phyloP scores from a whole-genome alignment of 2,888 invertebrate species.

The Omphaloscelis lunosa region DNA sequence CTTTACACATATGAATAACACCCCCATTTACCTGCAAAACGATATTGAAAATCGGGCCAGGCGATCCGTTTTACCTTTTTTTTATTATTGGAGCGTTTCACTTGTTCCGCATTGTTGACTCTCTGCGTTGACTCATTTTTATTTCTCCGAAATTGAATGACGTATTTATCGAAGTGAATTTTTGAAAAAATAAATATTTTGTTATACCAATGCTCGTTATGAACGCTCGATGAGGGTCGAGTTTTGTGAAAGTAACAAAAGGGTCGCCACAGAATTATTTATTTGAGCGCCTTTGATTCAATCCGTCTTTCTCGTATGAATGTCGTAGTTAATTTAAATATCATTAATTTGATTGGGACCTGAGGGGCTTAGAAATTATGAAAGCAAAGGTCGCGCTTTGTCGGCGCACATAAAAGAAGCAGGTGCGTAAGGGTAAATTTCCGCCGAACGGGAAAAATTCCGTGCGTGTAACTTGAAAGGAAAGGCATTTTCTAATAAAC shows the following conservation, averaged over 20 bases:
- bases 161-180: slow-evolving; percentile 81
- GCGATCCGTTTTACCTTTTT: slow-evolving; percentile 82
- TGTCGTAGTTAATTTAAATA: slow-evolving; percentile 73
- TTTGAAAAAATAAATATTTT: slow-evolving; percentile 75
- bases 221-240: slow-evolving; percentile 68
- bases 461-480: slow-evolving; percentile 76
- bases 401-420: slow-evolving; percentile 74
- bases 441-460: slow-evolving; percentile 76
- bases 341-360: slow-evolving; percentile 75
- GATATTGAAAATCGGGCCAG: slow-evolving; percentile 84
- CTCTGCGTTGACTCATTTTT: slow-evolving; percentile 82
- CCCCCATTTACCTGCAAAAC: slow-evolving; percentile 83
- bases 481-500: slow-evolving; percentile 83
- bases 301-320: slow-evolving; percentile 61
- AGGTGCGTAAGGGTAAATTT: slow-evolving; percentile 80
- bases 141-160: slow-evolving; percentile 80
- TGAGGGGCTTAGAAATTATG: slow-evolving; percentile 63
- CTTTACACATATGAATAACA: slow-evolving; percentile 84
- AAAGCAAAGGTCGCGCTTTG: slow-evolving; percentile 73
- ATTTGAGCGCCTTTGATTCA: slow-evolving; percentile 66
- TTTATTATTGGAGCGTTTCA: slow-evolving; percentile 85
- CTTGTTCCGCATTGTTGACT: slow-evolving; percentile 87
- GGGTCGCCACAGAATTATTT: slow-evolving; percentile 71
- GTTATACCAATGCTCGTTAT: slow-evolving; percentile 75
- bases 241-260: slow-evolving; percentile 76